Evolutionary conservation across 2,888 invertebrate species (phyloP).

Genomic region (Molanna angustata): DNA sequence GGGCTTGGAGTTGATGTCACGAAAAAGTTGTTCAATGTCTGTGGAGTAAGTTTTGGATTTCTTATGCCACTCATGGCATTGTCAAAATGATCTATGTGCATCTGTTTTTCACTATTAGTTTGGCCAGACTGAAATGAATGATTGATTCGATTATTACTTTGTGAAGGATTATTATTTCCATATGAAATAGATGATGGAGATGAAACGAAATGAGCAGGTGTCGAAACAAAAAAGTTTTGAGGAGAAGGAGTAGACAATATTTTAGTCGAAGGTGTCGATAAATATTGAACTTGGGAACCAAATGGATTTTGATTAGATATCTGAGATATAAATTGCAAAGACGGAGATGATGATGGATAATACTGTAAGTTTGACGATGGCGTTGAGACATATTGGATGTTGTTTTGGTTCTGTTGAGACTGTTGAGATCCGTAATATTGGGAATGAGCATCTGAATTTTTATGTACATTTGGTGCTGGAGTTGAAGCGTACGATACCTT

Average conservation of each 20-base stretch:
- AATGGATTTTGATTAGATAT: conserved; percentile 36
- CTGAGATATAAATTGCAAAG: conserved; percentile 34
- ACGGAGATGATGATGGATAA: conserved; percentile 24
- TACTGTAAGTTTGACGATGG: conserved; percentile 44
- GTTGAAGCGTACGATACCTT: conserved; percentile 26
- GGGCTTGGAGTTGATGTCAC: conserved; percentile 22
- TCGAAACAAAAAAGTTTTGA: conserved; percentile 42
- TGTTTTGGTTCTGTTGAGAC: conserved; percentile 8
- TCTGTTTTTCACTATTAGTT: conserved; percentile 38
- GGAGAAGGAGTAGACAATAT: conserved; percentile 37
- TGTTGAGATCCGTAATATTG: conserved; percentile 15
- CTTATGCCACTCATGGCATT: conserved; percentile 47
- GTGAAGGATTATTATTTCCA: conserved; percentile 42
- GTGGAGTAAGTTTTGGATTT: conserved; percentile 37
- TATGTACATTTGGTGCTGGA: conserved; percentile 21
- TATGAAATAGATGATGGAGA: conserved; percentile 43
- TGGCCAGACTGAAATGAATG: conserved; percentile 41
- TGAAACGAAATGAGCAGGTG: conserved; percentile 48
- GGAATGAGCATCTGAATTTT: conserved; percentile 30
- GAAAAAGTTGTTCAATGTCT: conserved; percentile 13
- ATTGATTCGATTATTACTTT: conserved; percentile 38
- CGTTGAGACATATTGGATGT: conserved; percentile 35
- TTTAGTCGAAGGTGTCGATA: conserved; percentile 40
- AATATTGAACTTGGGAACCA: conserved; percentile 41
- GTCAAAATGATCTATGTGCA: conserved; percentile 50